Base-by-base conservation (phyloP, 1,140 invertebrate genomes). In the Zeugodacus cucurbitae region DNA sequence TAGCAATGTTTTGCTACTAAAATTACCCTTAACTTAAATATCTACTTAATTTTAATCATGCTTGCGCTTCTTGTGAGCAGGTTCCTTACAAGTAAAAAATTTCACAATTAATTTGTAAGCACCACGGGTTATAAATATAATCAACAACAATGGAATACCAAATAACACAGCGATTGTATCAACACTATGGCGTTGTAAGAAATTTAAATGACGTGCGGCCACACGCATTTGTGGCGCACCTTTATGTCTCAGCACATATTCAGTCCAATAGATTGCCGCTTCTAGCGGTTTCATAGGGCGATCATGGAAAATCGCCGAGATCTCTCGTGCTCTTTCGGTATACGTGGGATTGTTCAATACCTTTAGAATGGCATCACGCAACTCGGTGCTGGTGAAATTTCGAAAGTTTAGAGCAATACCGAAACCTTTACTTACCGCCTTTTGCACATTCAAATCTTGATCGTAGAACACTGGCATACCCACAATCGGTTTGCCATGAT, bases 401-500 rank as follows among this genome's bases (percentile, higher is more conserved):
- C 57, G 41, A 89, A 82, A 88, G 89, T 74, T 70, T 0, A 90
- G 54, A 22, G 92, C 90, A 59, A 94, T 90, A 57, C 94, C 95
- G 70, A 94, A 94, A 3, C 94, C 95, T 11, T 92, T 91, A 74
- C 93, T 89, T 78, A 94, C 91, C 10, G 94, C 93, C 86, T 94
- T 93, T 29, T 94, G 90, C 26, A 95, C 91, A 90, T 96, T 96
- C 58, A 94, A 93, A 17, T 91, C 92, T 90, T 97, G 96, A 91
- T 96, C 96, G 37, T 94, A 94, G 82, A 96, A 95, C 22, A 97
- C 93, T n/a, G 97, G 96, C 78, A 97, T 93, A 3, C 95, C 96
- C 41, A 97, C 93, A 10, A 97, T 94, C 0, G 96, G 96, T 10
- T 96, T 95, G 88, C 95, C 95, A 89, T 96, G 95, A 92, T 95